These are phyloP conservation scores for Oncorhynchus mykiss DNA, from an alignment of 2,113 vertebrate species.

Conservation along the genomic window DNA sequence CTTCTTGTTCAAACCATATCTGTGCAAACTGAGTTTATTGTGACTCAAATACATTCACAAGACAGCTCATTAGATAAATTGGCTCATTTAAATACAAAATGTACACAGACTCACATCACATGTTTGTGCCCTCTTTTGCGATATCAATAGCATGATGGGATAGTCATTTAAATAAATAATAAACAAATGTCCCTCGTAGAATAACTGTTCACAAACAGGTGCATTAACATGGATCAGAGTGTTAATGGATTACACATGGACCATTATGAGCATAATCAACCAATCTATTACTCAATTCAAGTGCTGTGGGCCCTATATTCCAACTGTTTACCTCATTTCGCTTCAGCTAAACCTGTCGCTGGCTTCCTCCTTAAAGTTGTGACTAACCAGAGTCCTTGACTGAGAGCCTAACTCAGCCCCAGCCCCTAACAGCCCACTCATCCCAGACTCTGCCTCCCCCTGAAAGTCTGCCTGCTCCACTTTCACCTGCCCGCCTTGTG, in stretches of 20 bases:
- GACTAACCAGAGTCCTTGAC: slow-evolving; percentile 33
- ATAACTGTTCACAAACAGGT: too few relatives aligned
- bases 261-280: not conserved
- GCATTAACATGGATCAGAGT: not conserved
- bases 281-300: not conserved
- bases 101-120: slow-evolving; percentile 3
- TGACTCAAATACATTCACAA: slow-evolving; percentile 39
- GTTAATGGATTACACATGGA: not conserved
- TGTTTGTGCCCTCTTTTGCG: not conserved
- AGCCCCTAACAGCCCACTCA: slow-evolving; percentile 51
- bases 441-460: slow-evolving; percentile 55
- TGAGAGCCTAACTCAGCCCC: slow-evolving; percentile 50
- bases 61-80: slow-evolving; percentile 11
- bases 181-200: not conserved
- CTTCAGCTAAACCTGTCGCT: slow-evolving; percentile 49
- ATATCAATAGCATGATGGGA: not conserved
- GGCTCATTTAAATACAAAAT: slow-evolving; percentile 11
- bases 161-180: not conserved
- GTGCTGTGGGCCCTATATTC: not conserved
- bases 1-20: slow-evolving; percentile 30
- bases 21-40: slow-evolving; percentile 46
- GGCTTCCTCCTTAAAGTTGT: slow-evolving; percentile 67
- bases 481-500: slow-evolving; percentile 64
- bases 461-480: slow-evolving; percentile 71
- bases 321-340: not conserved